Percentiles rank a stretch among this genome's conserved stretches.
Evolutionary conservation across 2,113 vertebrate genomes (phyloP).

Genomic region (Micromys minutus): DNA sequence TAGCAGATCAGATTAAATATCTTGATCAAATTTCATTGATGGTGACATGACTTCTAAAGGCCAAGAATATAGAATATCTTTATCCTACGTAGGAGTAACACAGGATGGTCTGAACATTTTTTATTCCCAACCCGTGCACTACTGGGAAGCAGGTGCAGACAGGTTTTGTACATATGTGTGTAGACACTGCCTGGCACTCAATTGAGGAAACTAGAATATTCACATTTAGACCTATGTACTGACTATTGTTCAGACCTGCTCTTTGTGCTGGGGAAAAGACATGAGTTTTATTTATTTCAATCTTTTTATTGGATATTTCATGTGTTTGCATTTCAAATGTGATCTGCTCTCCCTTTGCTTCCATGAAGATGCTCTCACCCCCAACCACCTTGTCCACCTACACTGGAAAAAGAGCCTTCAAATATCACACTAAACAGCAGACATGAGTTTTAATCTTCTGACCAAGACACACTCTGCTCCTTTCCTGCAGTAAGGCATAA

Average conservation of each 20-base stretch:
- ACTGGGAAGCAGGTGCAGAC: not conserved
- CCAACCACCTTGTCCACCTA: too few relatives aligned
- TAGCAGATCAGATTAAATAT: not conserved
- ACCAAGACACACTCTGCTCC: not conserved
- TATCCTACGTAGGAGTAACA: not conserved
- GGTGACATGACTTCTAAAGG: not conserved
- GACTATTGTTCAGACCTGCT: not conserved
- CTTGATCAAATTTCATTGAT: not conserved
- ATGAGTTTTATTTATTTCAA: not conserved
- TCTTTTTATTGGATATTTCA: too few relatives aligned
- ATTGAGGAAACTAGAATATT: not conserved
- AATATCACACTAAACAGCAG: too few relatives aligned
- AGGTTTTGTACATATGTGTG: not conserved
- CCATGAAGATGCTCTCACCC: too few relatives aligned
- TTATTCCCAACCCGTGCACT: not conserved
- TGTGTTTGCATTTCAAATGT: too few relatives aligned
- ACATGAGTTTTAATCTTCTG: not conserved
- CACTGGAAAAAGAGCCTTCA: too few relatives aligned
- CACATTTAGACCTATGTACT: not conserved
- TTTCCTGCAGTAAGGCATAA: not conserved
- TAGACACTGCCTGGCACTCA: not conserved
- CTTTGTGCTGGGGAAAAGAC: not conserved
- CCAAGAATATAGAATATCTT: not conserved
- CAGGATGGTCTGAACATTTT: rapidly evolving
- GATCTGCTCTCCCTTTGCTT: too few relatives aligned